Evolutionary conservation across 1,140 invertebrate genomes (phyloP).

Genomic region (Sminthurinus signatus): DNA sequence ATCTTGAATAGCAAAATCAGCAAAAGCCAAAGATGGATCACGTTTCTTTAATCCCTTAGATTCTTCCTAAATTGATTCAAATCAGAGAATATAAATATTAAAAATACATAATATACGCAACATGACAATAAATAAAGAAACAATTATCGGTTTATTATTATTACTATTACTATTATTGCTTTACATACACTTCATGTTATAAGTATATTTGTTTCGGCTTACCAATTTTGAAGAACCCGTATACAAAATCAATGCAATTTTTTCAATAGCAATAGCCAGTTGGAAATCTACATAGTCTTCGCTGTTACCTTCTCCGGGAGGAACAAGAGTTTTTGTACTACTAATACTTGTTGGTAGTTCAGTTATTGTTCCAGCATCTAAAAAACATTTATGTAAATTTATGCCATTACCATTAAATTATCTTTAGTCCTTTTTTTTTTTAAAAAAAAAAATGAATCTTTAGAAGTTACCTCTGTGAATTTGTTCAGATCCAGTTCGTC

Average conservation of each 20-base stretch:
- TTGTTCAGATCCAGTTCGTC: neutral
- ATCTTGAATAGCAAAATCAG: constrained; percentile 25
- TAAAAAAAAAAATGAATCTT: too few relatives aligned
- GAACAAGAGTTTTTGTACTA: neutral
- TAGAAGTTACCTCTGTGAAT: neutral
- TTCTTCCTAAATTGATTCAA: constrained; percentile 30
- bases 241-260: constrained; percentile 22
- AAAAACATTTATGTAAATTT: too few relatives aligned
- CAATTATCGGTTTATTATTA: too few relatives aligned
- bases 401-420: too few relatives aligned
- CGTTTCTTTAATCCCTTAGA: constrained; percentile 37
- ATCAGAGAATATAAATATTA: constrained; percentile 9
- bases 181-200: too few relatives aligned
- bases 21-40: constrained; percentile 21
- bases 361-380: too few relatives aligned
- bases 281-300: neutral
- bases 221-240: constrained; percentile 22
- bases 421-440: too few relatives aligned
- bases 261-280: constrained; percentile 17
- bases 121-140: neutral
- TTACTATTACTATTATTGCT: too few relatives aligned
- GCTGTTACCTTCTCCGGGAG: neutral
- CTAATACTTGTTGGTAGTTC: neutral
- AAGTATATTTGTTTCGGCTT: neutral
- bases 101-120: neutral